Base-by-base conservation (phyloP, 2,888 invertebrate species). In the Limnephilus rhombicus region DNA sequence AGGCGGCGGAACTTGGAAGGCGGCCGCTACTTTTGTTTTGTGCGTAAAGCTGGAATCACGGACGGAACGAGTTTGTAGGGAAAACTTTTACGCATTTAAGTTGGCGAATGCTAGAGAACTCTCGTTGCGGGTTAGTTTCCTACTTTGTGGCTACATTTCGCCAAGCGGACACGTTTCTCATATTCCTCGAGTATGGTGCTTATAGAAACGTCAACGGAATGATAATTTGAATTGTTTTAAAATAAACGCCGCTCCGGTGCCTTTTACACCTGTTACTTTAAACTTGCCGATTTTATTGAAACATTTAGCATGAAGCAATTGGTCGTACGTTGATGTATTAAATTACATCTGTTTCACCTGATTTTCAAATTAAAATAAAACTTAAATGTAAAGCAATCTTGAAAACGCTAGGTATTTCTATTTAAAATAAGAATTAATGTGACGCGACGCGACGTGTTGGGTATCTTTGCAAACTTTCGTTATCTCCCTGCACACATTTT, bases 61-160 rank as follows among this genome's bases (percentile, higher is more conserved):
- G 87, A 82, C 85, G 86, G 81, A 90, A 91, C 83, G 85, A 90
- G 89, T 91, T 92, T 92, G 86, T 91, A 87, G 80, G 49, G 45
- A 83, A 87, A 92, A 92, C 89, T 91, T 92, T 91, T 86, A 91
- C 90, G 89, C 92, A 91, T 91, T 86, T 87, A 91, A 91, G 80
- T 91, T 82, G 29, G 87, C 29, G 87, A 90, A 68, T 80, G 31
- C 37, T 90, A 31, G 49, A 88, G n/a, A 87, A 87, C 29, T 80
- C 29, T 90, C 49, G n/a, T 68, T 83, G 49, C 45, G 87, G 87
- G 87, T 53, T 88, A 88, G 91, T 91, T 85, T 18, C 24, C 80
- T 85, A 24, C 85, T 91, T 49, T 80, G 91, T 41, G 91, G 90
- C 1, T 83, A 87, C 87, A 81, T 87, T 82, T 49, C 41, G 86